Conservation (phyloP, 1,140 invertebrate genomes). For the Aphelinus atriplicis region DNA sequence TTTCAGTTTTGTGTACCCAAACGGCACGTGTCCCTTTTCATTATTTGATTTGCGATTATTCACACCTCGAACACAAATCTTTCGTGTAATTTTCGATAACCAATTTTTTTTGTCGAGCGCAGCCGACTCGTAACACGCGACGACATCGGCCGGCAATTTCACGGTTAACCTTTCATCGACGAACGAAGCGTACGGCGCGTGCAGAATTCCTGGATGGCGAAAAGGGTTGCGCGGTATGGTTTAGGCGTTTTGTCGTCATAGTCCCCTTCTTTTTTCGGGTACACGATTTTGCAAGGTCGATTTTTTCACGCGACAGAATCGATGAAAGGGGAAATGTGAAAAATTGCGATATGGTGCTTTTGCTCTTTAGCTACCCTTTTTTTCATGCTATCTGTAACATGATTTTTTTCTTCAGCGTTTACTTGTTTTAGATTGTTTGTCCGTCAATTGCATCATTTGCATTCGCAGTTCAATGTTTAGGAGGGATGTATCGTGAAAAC, state of each 20-base stretch:
- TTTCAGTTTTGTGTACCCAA: slow-evolving; percentile 33
- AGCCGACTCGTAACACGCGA: slow-evolving; percentile 45
- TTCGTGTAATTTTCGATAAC: slow-evolving; percentile 63
- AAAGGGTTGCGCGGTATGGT: slow-evolving; percentile 49
- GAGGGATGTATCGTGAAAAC: too few species aligned
- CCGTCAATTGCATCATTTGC: too few species aligned
- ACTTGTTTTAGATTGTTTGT: not conserved
- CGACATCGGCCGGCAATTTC: slow-evolving; percentile 55
- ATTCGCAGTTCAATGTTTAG: too few species aligned
- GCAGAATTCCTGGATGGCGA: slow-evolving; percentile 48
- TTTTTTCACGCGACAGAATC: slow-evolving; percentile 23
- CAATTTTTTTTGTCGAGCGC: slow-evolving; percentile 43
- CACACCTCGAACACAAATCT: slow-evolving; percentile 60
- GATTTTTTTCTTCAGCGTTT: not conserved
- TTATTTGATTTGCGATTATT: slow-evolving; percentile 65
- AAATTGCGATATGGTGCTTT: slow-evolving; percentile 23
- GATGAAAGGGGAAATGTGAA: slow-evolving; percentile 13
- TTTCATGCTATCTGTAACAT: not conserved
- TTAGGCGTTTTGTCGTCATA: slow-evolving; percentile 1
- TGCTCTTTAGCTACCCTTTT: not conserved
- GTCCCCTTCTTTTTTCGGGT: not conserved
- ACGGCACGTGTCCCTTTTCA: slow-evolving; percentile 47
- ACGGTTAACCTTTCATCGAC: slow-evolving; percentile 50
- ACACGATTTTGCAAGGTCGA: not conserved
- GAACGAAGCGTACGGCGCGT: not conserved